Conservation (phyloP, 2,797 vertebrate species). For the Pagetopsis macropterus region DNA sequence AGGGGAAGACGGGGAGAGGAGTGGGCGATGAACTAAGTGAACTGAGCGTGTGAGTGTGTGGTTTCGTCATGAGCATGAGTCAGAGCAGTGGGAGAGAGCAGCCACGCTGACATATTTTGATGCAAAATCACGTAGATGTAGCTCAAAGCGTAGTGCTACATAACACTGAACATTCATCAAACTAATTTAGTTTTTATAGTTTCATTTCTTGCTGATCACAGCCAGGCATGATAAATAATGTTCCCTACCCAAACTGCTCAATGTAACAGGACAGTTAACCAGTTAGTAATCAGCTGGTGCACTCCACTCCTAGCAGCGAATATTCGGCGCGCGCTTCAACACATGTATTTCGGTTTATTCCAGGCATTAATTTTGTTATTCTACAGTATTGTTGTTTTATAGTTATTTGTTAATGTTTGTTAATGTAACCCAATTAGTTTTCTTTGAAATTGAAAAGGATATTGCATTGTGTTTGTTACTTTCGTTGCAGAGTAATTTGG, state of each 20-base stretch:
- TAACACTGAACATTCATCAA: not conserved
- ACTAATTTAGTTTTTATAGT: not conserved
- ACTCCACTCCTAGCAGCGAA: too few relatives aligned
- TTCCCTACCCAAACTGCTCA: not conserved
- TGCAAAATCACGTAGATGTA: conserved; percentile 18
- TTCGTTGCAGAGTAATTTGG: too few relatives aligned
- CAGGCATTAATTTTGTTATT: too few relatives aligned
- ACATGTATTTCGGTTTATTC: too few relatives aligned
- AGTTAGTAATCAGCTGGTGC: too few relatives aligned
- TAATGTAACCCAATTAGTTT: too few relatives aligned
- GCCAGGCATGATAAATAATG: not conserved
- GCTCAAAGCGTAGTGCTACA: not conserved
- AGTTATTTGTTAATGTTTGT: too few relatives aligned
- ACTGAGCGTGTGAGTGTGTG: conserved; percentile 19
- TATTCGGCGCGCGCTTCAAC: too few relatives aligned
- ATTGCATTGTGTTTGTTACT: too few relatives aligned
- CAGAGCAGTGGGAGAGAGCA: conserved; percentile 45
- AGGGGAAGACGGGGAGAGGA: conserved; percentile 32
- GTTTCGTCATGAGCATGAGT: conserved; percentile 51
- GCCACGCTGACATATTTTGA: conserved; percentile 40
- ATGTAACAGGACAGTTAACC: not conserved
- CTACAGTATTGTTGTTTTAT: too few relatives aligned
- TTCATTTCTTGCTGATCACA: not conserved
- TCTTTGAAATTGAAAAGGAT: too few relatives aligned
- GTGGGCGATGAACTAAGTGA: conserved; percentile 29